These are phyloP conservation scores for Tachysurus vachellii DNA, from an alignment of 2,113 vertebrate species.

Conservation along the genomic window DNA sequence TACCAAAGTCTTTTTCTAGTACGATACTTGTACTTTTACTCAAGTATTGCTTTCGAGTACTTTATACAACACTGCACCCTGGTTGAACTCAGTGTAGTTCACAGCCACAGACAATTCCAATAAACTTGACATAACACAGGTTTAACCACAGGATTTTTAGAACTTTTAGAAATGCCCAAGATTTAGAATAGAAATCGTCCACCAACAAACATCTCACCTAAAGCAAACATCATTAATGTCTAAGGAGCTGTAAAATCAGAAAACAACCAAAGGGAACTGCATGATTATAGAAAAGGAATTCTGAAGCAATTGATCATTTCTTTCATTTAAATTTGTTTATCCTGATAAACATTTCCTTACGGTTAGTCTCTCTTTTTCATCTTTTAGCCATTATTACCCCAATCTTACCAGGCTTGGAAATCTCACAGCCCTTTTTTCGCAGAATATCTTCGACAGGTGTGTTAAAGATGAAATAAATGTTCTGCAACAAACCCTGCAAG, in stretches of 20 bases:
- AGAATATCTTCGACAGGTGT: conserved; percentile 85
- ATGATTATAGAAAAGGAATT: neutral
- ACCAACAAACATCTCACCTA: conserved; percentile 21
- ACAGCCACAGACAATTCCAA: conserved; percentile 59
- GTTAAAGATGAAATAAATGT: conserved; percentile 85
- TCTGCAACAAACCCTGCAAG: conserved; percentile 90
- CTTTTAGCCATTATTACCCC: neutral
- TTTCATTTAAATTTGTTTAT: neutral
- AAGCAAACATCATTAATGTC: conserved; percentile 23
- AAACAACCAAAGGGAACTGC: neutral
- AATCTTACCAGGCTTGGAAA: conserved; percentile 78
- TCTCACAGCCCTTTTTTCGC: conserved; percentile 82
- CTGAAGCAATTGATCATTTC: neutral
- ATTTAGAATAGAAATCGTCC: conserved; percentile 25
- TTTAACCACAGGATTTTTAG: conserved; percentile 54
- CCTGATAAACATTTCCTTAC: neutral
- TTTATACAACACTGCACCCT: too few species aligned
- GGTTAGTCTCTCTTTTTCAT: neutral
- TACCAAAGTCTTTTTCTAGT: too few species aligned
- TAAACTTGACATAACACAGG: conserved; percentile 63
- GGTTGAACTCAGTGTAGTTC: conserved; percentile 57
- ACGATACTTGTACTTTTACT: too few species aligned
- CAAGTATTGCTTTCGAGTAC: too few species aligned
- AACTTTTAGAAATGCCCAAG: conserved; percentile 50
- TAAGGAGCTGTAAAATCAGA: neutral